Percentiles rank a stretch among this genome's conserved stretches.
phyloP scores from a whole-genome alignment of 2,797 vertebrate genomes.

The Arremon brunneinucha region DNA sequence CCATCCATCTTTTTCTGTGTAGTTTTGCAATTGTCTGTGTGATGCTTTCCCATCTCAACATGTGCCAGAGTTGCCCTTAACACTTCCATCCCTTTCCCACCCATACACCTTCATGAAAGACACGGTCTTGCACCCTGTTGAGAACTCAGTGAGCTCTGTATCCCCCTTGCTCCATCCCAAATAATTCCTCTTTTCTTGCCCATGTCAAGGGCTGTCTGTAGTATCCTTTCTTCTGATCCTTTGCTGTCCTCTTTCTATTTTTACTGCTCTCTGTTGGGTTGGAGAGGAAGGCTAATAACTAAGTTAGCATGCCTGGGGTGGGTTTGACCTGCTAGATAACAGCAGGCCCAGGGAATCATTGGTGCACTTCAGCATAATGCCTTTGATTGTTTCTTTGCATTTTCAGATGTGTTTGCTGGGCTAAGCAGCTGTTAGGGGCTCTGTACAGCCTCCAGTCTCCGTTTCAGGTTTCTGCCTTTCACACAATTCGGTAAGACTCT shows the following conservation, averaged over 20 bases:
- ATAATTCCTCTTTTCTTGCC: not conserved
- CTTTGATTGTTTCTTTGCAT: not conserved
- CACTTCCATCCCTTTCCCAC: not conserved
- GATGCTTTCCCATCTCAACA: not conserved
- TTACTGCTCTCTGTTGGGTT: not conserved
- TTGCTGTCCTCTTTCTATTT: not conserved
- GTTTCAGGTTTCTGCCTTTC: constrained; percentile 12
- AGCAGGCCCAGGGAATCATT: not conserved
- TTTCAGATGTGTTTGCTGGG: constrained; percentile 29
- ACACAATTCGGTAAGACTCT: not conserved
- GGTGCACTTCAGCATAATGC: not conserved
- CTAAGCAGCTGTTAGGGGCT: not conserved
- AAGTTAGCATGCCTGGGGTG: not conserved
- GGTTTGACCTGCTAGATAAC: not conserved
- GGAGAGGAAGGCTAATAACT: not conserved
- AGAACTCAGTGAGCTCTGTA: not conserved
- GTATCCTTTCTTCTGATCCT: not conserved
- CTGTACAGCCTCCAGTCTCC: not conserved
- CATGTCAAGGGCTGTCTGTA: not conserved
- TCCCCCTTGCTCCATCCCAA: not conserved
- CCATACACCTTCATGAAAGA: not conserved
- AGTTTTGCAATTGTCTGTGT: not conserved
- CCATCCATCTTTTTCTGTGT: not conserved
- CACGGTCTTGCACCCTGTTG: not conserved
- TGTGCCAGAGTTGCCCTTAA: not conserved